Evolutionary conservation across 2,797 vertebrate species (phyloP).

Genomic region (Emydoidea blandingii): DNA sequence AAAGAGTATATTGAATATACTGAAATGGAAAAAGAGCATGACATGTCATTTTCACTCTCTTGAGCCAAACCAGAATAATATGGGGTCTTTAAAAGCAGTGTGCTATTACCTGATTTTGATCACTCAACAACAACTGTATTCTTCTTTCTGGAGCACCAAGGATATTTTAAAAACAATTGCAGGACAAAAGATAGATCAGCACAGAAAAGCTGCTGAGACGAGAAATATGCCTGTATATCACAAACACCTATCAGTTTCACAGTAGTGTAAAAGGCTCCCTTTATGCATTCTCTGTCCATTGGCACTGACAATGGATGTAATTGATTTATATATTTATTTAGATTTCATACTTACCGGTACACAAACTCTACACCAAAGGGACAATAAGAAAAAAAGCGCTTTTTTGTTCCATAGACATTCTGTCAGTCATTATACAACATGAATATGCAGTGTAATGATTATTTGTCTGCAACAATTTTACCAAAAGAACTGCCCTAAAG

Average conservation of each 20-base stretch:
- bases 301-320: neutral
- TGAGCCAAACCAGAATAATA: neutral
- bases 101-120: neutral
- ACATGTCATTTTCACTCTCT: neutral
- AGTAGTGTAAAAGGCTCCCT: neutral
- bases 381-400: neutral
- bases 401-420: neutral
- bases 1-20: neutral
- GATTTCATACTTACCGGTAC: neutral
- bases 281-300: neutral
- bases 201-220: neutral
- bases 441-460: neutral
- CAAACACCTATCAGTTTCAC: neutral
- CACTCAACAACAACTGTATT: neutral
- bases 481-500: neutral
- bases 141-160: neutral
- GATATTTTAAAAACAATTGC: neutral
- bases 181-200: neutral
- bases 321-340: neutral
- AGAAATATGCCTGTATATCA: neutral
- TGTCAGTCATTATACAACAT: neutral
- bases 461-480: neutral
- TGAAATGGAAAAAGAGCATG: neutral
- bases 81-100: neutral
- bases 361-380: neutral